Conservation (phyloP, 2,797 vertebrate species). For the Otolemur crassicaudatus region DNA sequence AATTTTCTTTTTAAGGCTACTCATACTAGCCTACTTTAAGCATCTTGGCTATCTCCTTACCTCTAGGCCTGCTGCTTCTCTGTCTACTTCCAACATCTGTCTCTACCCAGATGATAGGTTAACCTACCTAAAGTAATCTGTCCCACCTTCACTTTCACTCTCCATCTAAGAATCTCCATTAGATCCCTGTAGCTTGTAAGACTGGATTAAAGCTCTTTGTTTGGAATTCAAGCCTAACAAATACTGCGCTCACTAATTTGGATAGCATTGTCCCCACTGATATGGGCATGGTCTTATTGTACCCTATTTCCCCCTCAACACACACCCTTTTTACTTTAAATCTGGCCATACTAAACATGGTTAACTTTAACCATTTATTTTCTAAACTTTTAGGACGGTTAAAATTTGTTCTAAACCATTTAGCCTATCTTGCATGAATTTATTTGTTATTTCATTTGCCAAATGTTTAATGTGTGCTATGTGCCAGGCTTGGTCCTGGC, state of each 20-base stretch:
- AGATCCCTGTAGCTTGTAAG: not conserved
- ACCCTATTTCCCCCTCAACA: not conserved
- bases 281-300: not conserved
- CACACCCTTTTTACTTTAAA: not conserved
- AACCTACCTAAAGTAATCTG: not conserved
- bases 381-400: slow-evolving; percentile 7
- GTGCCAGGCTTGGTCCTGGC: not conserved
- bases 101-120: not conserved
- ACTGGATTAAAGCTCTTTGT: slow-evolving; percentile 3
- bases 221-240: slow-evolving; percentile 9
- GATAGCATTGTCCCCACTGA: not conserved
- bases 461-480: not conserved
- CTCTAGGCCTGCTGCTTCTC: not conserved
- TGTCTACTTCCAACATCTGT: not conserved
- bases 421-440: not conserved
- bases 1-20: not conserved
- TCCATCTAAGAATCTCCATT: not conserved
- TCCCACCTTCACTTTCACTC: not conserved
- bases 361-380: slow-evolving; percentile 25
- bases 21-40: not conserved
- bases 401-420: slow-evolving; percentile 12
- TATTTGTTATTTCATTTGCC: not conserved
- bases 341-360: not conserved
- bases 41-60: not conserved
- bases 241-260: not conserved